Evolutionary conservation across 1,140 invertebrate genomes (phyloP).

Genomic region (Drosophila subobscura): DNA sequence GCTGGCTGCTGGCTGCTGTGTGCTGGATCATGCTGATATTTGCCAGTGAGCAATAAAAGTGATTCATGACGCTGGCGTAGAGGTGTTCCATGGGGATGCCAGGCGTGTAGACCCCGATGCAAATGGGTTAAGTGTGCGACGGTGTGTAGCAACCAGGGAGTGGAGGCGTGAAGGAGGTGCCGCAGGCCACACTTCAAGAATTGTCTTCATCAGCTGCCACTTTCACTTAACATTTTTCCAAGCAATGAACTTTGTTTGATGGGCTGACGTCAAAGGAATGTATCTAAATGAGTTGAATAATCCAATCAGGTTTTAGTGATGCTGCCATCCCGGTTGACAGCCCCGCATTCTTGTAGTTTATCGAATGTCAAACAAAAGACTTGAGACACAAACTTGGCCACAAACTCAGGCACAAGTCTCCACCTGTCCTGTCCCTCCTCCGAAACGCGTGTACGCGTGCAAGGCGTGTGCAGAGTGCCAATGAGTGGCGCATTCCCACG

Average conservation of each 20-base stretch:
- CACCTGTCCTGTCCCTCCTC: background rate
- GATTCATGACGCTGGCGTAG: slow-evolving; percentile 40
- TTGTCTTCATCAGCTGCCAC: too few species aligned
- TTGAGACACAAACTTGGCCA: slow-evolving; percentile 50
- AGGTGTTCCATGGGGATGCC: slow-evolving; percentile 3
- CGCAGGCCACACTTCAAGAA: too few species aligned
- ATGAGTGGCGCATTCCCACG: slow-evolving; percentile 53
- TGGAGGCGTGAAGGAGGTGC: too few species aligned
- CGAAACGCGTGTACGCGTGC: slow-evolving; percentile 30
- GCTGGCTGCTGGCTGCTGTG: slow-evolving; percentile 12
- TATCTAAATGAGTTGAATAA: too few species aligned
- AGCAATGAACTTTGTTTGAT: slow-evolving; percentile 9
- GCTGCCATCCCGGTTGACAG: too few species aligned
- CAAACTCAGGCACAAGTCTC: background rate
- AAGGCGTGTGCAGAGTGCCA: slow-evolving; percentile 39
- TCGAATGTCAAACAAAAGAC: slow-evolving; percentile 45
- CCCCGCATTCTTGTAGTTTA: slow-evolving; percentile 1
- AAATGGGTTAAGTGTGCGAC: too few species aligned
- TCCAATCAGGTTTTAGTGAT: too few species aligned
- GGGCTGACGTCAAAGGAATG: too few species aligned
- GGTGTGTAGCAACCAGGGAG: too few species aligned
- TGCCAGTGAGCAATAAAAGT: slow-evolving; percentile 18
- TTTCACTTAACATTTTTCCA: too few species aligned
- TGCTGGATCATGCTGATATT: slow-evolving; percentile 20
- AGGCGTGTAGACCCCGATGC: too few species aligned